These are phyloP conservation scores for Mesoclemmys tuberculata DNA, from an alignment of 2,113 vertebrate genomes.

Conservation along the genomic window DNA sequence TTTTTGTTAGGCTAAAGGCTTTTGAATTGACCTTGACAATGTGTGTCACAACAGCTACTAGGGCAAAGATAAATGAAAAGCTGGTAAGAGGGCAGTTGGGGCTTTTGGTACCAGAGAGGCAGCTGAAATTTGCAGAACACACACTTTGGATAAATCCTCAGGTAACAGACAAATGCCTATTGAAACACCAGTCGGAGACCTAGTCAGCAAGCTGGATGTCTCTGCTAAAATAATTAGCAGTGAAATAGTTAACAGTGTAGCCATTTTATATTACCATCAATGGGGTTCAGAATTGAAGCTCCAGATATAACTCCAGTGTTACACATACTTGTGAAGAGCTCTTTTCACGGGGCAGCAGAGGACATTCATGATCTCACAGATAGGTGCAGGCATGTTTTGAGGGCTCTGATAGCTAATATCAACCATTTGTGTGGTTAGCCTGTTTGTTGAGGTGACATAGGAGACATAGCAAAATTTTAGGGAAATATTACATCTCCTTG, in stretches of 20 bases:
- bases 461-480: background rate
- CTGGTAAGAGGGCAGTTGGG: background rate
- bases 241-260: background rate
- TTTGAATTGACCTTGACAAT: background rate
- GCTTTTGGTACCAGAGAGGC: background rate
- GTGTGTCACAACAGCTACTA: background rate
- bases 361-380: fast-evolving
- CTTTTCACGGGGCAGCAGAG: background rate
- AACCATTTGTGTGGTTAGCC: fast-evolving
- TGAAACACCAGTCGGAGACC: background rate
- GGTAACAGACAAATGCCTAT: background rate
- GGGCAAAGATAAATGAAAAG: background rate
- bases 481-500: background rate
- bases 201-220: background rate
- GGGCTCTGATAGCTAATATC: background rate
- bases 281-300: fast-evolving
- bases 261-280: background rate
- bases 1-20: too few species aligned
- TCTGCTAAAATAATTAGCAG: background rate
- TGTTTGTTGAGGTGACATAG: background rate
- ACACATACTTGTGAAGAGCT: background rate
- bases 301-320: fast-evolving
- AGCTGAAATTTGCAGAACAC: background rate
- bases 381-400: background rate
- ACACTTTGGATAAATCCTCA: background rate